phyloP scores from a whole-genome alignment of 2,888 invertebrate species.

The Frankliniella intonsa region DNA sequence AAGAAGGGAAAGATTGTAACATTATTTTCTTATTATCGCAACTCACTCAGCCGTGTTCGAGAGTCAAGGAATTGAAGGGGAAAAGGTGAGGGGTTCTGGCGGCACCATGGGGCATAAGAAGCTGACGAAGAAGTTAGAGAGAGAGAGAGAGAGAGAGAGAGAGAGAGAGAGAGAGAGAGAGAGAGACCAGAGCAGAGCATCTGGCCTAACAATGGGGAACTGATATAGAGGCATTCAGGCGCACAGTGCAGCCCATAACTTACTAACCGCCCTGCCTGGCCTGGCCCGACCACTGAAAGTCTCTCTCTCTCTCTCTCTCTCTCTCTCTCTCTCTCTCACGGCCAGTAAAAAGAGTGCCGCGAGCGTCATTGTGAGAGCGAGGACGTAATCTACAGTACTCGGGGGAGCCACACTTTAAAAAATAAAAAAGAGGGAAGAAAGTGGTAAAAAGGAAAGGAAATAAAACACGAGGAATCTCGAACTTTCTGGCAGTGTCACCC shows the following conservation, averaged over 20 bases:
- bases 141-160: slow-evolving; percentile 18
- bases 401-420: background rate
- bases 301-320: background rate
- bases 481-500: no score
- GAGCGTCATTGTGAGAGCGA: no score
- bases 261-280: background rate
- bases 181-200: background rate
- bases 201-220: background rate
- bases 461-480: background rate
- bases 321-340: background rate
- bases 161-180: slow-evolving; percentile 18
- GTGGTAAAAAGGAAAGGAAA: background rate
- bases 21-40: no score
- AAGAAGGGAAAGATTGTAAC: no score
- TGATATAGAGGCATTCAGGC: background rate
- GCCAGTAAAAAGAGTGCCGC: no score
- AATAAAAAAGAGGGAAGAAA: background rate
- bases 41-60: no score
- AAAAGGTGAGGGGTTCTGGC: no score
- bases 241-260: background rate
- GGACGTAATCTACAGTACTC: no score
- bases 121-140: background rate
- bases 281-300: background rate
- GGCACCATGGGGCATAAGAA: no score
- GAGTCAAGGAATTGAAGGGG: no score